Evolutionary conservation across 2,888 invertebrate genomes (phyloP).

Genomic region (Mylabris sibirica): DNA sequence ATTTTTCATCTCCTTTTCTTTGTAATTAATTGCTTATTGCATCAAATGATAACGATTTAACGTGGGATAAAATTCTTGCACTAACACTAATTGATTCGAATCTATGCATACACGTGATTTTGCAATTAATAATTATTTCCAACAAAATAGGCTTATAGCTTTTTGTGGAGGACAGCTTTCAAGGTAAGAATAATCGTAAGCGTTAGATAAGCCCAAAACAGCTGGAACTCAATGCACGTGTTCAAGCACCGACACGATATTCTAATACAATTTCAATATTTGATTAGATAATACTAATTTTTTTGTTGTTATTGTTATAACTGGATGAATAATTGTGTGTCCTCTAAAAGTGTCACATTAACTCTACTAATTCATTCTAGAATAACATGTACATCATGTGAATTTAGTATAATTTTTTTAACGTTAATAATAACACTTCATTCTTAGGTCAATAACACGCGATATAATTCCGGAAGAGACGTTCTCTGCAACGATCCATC

Average conservation of each 20-base stretch:
- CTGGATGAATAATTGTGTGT: no score
- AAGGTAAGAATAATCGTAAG: neutral
- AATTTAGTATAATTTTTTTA: neutral
- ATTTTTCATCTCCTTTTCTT: neutral
- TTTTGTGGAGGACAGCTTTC: neutral
- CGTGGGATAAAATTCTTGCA: neutral
- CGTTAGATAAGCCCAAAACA: neutral
- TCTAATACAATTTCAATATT: neutral
- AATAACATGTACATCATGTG: neutral
- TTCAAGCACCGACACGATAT: neutral
- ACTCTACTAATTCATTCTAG: neutral
- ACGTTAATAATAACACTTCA: slow-evolving; percentile 11
- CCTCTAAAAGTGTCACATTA: slow-evolving; percentile 11
- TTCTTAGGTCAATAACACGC: slow-evolving; percentile 66
- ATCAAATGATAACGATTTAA: neutral
- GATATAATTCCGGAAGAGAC: slow-evolving; percentile 77
- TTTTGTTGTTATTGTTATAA: no score
- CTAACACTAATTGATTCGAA: slow-evolving; percentile 1
- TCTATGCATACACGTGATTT: neutral
- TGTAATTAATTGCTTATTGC: neutral
- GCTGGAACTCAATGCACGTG: neutral
- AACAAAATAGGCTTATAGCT: neutral
- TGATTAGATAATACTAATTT: neutral
- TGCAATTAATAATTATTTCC: neutral
- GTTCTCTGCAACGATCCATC: slow-evolving; percentile 45